A percentile compares a stretch with the other conserved stretches of the same genome.
These are phyloP conservation scores for Pterois miles DNA, from an alignment of 2,797 vertebrate genomes.

Conservation along the genomic window DNA sequence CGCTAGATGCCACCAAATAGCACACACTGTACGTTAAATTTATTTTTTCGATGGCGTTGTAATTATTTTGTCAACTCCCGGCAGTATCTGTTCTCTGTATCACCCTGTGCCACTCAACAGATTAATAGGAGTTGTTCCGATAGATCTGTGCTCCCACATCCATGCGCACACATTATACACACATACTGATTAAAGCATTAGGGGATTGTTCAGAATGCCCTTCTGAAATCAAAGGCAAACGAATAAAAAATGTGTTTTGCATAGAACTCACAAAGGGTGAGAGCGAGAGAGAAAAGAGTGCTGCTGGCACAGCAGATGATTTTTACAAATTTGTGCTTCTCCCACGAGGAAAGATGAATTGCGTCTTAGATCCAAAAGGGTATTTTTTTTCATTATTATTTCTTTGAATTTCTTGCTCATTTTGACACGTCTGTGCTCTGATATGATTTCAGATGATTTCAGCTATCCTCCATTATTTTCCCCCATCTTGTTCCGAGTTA, in stretches of 20 bases:
- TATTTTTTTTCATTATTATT: constrained; percentile 10
- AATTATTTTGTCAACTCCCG: neutral
- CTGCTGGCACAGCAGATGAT: constrained; percentile 48
- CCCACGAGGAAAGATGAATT: constrained; percentile 49
- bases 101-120: constrained; percentile 14
- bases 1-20: too few species aligned
- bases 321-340: constrained; percentile 52
- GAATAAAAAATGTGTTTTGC: constrained; percentile 50
- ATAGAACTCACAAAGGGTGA: constrained; percentile 27
- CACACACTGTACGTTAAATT: too few species aligned
- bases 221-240: constrained; percentile 65
- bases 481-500: constrained; percentile 16
- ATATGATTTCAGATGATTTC: constrained; percentile 31
- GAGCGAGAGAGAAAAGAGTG: constrained; percentile 15
- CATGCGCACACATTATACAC: neutral
- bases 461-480: constrained; percentile 21
- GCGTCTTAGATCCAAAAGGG: constrained; percentile 9
- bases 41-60: neutral
- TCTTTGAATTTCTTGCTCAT: constrained; percentile 40
- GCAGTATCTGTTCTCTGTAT: constrained; percentile 4
- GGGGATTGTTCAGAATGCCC: constrained; percentile 38
- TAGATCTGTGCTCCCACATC: constrained; percentile 21
- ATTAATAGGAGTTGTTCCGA: constrained; percentile 45
- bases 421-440: constrained; percentile 50
- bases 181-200: constrained; percentile 52